Evolutionary conservation across 1,140 invertebrate species (phyloP), one percentile per base, ranked within the genome.

Genomic region (Macrotrachela quadricornifera): DNA sequence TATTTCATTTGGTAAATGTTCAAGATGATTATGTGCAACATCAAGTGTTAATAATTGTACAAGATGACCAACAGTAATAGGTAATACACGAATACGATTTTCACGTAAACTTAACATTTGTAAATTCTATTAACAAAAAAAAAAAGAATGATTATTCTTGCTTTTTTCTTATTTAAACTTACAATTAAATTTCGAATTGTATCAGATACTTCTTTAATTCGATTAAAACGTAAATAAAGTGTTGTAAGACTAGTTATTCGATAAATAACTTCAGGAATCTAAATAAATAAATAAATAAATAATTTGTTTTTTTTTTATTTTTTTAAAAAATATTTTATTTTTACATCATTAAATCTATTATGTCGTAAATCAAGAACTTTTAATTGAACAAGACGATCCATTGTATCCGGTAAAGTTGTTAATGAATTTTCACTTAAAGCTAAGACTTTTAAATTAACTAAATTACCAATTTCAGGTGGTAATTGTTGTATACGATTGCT

Each of bases 11-110:
- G 76, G 76, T 55, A 79, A 72, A 69, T 90, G 84, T 64, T 95
- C 90, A 56, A 99, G 71, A 69, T 99, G 91, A 75, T 99, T 99
- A 68, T 97, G 88, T 16, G 88, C 92, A n/a, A 96, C 81, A 72
- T 95, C 92, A 71, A 95, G 83, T 46, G 85, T 96, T 37, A 83
- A 80, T 47, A 94, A 75, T 72, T 86, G 83, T 1, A 81, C 77
- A 49, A 99, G 71, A 56, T 82, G 78, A 0, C 91, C 92, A 61
- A 99, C 90, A 15, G 42, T 46, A 39, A 79, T 76, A 16, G 91
- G 90, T 56, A 99, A 73, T 66, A 88, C 84, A 59, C 79, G 80
- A 59, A 99, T 97, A 74, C 96, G 99, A 70, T 99, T 99, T 71
- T 99, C 94, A 58, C 94, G 76, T 60, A 99, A 76, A 72, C 88